Conservation (phyloP, 2,797 vertebrate species). For the Neolamprologus multifasciatus region DNA sequence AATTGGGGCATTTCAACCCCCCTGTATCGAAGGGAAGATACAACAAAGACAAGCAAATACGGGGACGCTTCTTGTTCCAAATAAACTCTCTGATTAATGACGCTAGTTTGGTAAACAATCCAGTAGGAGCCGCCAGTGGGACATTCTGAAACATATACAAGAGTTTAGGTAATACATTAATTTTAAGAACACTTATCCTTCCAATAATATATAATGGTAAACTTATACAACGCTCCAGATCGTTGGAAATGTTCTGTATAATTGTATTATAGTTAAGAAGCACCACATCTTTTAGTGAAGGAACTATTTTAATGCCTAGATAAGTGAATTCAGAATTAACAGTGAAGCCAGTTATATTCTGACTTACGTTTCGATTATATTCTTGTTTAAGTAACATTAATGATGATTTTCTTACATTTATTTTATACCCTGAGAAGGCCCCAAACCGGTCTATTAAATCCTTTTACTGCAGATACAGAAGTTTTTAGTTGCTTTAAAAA, state of each 20-base stretch:
- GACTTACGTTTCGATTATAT: accelerated
- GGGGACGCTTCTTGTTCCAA: accelerated
- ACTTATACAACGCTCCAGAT: accelerated
- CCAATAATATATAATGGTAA: accelerated
- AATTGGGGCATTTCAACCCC: too few species aligned
- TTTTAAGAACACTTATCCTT: accelerated
- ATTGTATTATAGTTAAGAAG: neutral
- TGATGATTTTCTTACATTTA: neutral
- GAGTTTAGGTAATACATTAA: too few species aligned
- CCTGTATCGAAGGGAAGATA: accelerated
- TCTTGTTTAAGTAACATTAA: neutral
- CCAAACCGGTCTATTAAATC: accelerated
- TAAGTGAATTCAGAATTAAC: neutral
- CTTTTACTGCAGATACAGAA: accelerated
- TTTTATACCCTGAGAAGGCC: too few species aligned
- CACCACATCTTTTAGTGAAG: accelerated
- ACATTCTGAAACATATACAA: too few species aligned
- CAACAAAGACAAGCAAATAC: accelerated
- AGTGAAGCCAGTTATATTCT: accelerated
- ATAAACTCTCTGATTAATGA: too few species aligned
- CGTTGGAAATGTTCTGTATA: accelerated
- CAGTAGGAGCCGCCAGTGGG: accelerated
- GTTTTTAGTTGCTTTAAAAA: too few species aligned
- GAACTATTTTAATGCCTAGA: neutral
- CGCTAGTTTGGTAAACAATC: accelerated